Conservation (phyloP, 2,888 invertebrate genomes). For the Dryobotodes eremita region DNA sequence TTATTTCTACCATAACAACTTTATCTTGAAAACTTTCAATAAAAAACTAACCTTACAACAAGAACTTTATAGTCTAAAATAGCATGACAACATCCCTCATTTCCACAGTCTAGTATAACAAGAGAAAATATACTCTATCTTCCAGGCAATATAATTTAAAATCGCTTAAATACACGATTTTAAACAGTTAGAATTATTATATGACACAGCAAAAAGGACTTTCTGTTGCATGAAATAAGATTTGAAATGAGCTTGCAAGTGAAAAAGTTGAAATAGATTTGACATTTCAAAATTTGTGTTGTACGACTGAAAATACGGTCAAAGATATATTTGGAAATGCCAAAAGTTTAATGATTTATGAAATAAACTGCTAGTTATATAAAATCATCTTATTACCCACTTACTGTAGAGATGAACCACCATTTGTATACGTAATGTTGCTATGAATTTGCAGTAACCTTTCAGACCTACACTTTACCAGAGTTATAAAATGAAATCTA, state of each 20-base stretch:
- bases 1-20: constrained; percentile 66
- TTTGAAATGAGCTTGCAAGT: constrained; percentile 19
- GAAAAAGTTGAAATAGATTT: constrained; percentile 56
- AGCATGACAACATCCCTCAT: constrained; percentile 3
- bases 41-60: constrained; percentile 23
- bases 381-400: neutral
- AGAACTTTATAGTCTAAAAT: constrained; percentile 22
- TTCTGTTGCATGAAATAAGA: neutral
- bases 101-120: constrained; percentile 11
- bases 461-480: neutral
- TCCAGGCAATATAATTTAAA: constrained; percentile 1
- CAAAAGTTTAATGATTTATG: constrained; percentile 47
- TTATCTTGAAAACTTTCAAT: constrained; percentile 17
- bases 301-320: constrained; percentile 51
- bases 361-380: constrained; percentile 9
- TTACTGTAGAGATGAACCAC: neutral
- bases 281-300: constrained; percentile 64
- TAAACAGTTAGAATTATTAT: constrained; percentile 18
- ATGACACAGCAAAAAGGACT: constrained; percentile 41
- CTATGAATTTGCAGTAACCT: neutral
- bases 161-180: constrained; percentile 1
- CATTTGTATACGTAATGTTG: neutral
- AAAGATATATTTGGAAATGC: constrained; percentile 39
- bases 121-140: constrained; percentile 33
- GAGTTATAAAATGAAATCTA: neutral